phyloP scores from a whole-genome alignment of 2,888 invertebrate genomes.

The Prosapia bicincta region DNA sequence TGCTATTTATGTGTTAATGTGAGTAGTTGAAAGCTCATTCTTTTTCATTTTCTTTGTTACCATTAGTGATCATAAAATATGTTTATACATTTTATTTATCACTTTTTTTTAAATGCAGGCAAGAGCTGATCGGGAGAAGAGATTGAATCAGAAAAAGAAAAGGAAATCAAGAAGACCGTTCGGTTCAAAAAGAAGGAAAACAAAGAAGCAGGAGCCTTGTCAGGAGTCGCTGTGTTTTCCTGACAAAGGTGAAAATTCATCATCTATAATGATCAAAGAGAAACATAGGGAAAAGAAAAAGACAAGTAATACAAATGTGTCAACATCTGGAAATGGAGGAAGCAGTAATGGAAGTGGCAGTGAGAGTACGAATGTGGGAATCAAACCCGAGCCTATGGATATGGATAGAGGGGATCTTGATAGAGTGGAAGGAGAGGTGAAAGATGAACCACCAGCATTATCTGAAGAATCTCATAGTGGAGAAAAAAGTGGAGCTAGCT shows the following conservation, averaged over 20 bases:
- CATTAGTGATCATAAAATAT: too few species aligned
- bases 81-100: background rate
- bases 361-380: conserved; percentile 30
- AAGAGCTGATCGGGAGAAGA: background rate
- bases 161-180: too few species aligned
- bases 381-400: conserved; percentile 36
- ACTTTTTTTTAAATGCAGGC: background rate
- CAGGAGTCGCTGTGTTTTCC: background rate
- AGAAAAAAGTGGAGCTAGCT: conserved; percentile 33
- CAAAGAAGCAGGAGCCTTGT: background rate
- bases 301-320: conserved; percentile 34
- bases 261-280: conserved; percentile 38
- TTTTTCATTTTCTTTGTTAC: too few species aligned
- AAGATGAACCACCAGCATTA: conserved; percentile 34
- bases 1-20: too few species aligned
- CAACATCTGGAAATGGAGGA: conserved; percentile 30
- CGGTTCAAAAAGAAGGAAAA: too few species aligned
- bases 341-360: conserved; percentile 28
- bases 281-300: conserved; percentile 39
- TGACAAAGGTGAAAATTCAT: background rate
- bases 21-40: too few species aligned
- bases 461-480: conserved; percentile 34
- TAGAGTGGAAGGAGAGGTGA: conserved; percentile 36
- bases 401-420: conserved; percentile 32
- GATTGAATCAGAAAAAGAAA: background rate